Conservation (phyloP, 2,888 invertebrate genomes). For the Exephanes ischioxanthus region DNA sequence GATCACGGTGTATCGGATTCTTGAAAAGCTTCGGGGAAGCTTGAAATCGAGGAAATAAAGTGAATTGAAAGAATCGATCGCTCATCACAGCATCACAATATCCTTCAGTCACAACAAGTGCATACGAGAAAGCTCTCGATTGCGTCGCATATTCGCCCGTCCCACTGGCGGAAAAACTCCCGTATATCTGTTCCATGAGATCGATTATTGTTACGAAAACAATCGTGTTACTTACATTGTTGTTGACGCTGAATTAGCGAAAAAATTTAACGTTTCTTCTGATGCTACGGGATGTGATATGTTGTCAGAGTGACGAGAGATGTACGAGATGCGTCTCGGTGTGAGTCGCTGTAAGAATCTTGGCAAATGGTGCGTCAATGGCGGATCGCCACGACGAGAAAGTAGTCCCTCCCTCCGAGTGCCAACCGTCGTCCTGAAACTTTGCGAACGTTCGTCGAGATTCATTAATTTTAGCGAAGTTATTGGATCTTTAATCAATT, state of each 20-base stretch:
- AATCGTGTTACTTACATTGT: slow-evolving; percentile 54
- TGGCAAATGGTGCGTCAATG: slow-evolving; percentile 69
- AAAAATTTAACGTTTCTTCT: background rate
- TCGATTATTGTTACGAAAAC: background rate
- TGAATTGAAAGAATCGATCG: background rate
- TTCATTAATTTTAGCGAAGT: background rate
- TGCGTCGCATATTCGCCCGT: slow-evolving; percentile 9
- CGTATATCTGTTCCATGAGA: background rate
- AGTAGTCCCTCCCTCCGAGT: slow-evolving; percentile 68
- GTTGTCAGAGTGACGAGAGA: slow-evolving; percentile 14
- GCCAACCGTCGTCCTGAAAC: slow-evolving; percentile 11
- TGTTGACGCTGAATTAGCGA: slow-evolving; percentile 1
- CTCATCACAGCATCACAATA: slow-evolving; percentile 20
- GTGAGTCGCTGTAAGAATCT: slow-evolving; percentile 28
- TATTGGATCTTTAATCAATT: background rate
- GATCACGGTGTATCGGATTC: background rate
- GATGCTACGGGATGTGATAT: slow-evolving; percentile 21
- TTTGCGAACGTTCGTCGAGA: slow-evolving; percentile 44
- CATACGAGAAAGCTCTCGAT: slow-evolving; percentile 5
- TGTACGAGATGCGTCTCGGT: slow-evolving; percentile 45
- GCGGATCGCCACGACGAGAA: slow-evolving; percentile 66
- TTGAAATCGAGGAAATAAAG: background rate
- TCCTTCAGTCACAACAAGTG: slow-evolving; percentile 42
- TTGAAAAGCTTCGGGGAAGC: background rate
- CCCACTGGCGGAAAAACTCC: background rate